Evolutionary conservation across 92 coral and sea anemone species (phyloP), one percentile per base, ranked within the genome.

Genomic region (Diadumene lineata): DNA sequence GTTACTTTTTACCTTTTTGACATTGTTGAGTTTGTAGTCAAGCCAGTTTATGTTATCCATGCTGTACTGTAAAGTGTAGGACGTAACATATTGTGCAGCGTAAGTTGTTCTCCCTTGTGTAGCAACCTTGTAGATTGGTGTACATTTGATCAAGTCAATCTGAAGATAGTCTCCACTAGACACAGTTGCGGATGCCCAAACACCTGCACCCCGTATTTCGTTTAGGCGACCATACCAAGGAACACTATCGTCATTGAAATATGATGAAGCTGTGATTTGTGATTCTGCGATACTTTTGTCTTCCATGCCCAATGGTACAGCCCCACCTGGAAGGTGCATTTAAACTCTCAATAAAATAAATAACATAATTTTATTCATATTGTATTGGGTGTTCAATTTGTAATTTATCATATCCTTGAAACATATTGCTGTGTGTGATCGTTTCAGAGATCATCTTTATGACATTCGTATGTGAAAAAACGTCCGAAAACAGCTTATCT

Each of bases 241-340:
- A 15, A 21, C 6, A 3, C 4, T 16, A 3, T 15, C 3, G 19
- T 6, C 21, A 2, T 23, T 23, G 2, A 3, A 53, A 16, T 53
- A 53, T 21, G 58, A 13, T 3, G 58, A 53, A 21, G 58, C 58
- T 53, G 58, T 53, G 58, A 53, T 53, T 53, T 53, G 58, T 13
- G 58, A 53, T 15, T 53, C 24, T 3, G 3, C 2, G 6, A 53
- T 53, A 21, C 58, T 15, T 6, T 13, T 13, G 24, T 53, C 58
- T 13, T 53, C 24, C 58, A 53, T 53, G 4, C 58, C 58, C 48
- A 38, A 38, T 38, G 48, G 48, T 38, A 13, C 48, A n/a, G n/a
- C n/a, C n/a, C n/a, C n/a, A n/a, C n/a, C n/a, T n/a, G n/a, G n/a
- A n/a, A n/a, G n/a, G n/a, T n/a, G n/a, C n/a, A n/a, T n/a, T n/a